Evolutionary conservation across 2,797 vertebrate genomes (phyloP).

Genomic region (Lacerta agilis): DNA sequence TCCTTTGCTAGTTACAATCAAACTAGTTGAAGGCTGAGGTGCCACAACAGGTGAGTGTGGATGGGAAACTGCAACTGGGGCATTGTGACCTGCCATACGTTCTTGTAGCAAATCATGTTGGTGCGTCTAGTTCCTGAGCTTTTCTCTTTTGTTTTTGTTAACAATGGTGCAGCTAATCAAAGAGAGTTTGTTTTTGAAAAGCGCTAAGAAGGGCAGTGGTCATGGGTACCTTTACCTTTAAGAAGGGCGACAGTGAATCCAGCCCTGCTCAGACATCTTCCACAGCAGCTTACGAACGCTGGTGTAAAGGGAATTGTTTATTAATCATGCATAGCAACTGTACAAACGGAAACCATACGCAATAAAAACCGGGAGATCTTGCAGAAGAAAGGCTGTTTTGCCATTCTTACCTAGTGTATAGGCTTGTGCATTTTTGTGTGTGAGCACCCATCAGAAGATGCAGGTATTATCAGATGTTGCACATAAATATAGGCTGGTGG

Average conservation of each 20-base stretch:
- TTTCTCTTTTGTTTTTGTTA: neutral
- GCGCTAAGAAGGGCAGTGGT: neutral
- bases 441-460: neutral
- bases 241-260: neutral
- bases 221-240: neutral
- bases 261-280: neutral
- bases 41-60: neutral
- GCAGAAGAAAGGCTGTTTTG: neutral
- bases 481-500: neutral
- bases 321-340: neutral
- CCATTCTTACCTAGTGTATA: neutral
- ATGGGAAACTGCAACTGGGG: neutral
- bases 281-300: neutral
- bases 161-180: neutral
- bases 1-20: neutral
- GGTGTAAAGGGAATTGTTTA: neutral
- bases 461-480: no score
- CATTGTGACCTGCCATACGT: neutral
- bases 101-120: neutral
- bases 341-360: neutral
- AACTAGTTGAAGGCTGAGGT: neutral
- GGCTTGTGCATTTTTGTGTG: neutral
- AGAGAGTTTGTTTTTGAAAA: neutral
- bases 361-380: slow-evolving; percentile 12
- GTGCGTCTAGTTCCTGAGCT: neutral